Evolutionary conservation across 1,140 invertebrate genomes (phyloP).

Genomic region (Phenacoccus solenopsis): DNA sequence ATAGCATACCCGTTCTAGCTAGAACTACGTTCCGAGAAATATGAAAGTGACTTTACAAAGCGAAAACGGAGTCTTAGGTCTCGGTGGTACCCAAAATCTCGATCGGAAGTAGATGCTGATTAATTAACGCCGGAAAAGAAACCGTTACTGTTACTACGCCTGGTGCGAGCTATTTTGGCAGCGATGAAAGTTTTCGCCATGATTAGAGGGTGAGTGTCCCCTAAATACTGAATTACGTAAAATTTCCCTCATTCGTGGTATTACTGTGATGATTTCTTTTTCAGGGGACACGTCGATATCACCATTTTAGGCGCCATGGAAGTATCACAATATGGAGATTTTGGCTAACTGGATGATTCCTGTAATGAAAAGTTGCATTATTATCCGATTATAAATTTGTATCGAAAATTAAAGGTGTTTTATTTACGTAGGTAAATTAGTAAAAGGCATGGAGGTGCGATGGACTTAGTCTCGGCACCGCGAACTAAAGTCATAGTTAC

Average conservation of each 20-base stretch:
- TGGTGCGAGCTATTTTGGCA: conserved; percentile 86
- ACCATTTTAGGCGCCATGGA: conserved; percentile 97
- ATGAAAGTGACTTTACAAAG: conserved; percentile 79
- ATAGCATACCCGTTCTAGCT: conserved; percentile 93
- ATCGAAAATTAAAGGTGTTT: too few relatives aligned
- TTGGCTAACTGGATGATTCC: conserved; percentile 99
- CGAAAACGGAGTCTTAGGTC: conserved; percentile 93
- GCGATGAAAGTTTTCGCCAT: conserved; percentile 97
- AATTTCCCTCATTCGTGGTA: background rate
- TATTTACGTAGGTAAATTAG: conserved; percentile 89
- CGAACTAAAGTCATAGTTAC: conserved; percentile 89
- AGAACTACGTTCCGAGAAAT: conserved; percentile 81
- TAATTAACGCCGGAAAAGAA: conserved; percentile 99
- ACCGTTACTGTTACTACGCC: conserved; percentile 84
- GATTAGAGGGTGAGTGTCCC: conserved; percentile 70
- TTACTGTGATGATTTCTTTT: conserved; percentile 23
- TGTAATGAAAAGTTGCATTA: too few relatives aligned
- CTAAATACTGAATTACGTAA: too few relatives aligned
- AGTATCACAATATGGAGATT: conserved; percentile 88
- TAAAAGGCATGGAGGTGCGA: conserved; percentile 99
- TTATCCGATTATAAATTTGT: too few relatives aligned
- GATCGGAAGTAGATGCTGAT: conserved; percentile 78
- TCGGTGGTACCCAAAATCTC: conserved; percentile 76
- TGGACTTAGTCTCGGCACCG: conserved; percentile 88
- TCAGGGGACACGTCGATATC: conserved; percentile 83